Percentiles rank a stretch among this genome's conserved stretches.
phyloP scores from a whole-genome alignment of 2,797 vertebrate species.

The Peromyscus melanophrys region DNA sequence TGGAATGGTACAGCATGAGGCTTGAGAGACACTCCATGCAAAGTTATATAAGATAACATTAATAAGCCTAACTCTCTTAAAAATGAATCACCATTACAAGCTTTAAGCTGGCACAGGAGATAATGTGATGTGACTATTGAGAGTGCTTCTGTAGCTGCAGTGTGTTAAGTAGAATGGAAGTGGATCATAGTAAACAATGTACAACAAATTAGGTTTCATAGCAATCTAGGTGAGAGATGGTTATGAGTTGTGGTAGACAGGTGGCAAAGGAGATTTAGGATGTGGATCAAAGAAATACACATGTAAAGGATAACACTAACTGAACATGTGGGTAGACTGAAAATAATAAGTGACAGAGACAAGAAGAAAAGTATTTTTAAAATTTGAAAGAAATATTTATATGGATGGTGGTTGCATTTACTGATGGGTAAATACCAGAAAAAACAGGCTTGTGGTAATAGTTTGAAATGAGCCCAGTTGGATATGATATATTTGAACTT shows the following conservation, averaged over 20 bases:
- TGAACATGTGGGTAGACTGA: neutral
- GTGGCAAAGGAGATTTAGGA: neutral
- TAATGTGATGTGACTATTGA: neutral
- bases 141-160: neutral
- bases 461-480: neutral
- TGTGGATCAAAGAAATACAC: neutral
- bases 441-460: neutral
- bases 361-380: neutral
- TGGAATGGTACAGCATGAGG: accelerated
- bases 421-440: neutral
- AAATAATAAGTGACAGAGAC: neutral
- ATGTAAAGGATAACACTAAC: neutral
- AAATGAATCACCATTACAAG: neutral
- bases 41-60: neutral
- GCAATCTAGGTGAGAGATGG: neutral
- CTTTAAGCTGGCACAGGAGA: neutral
- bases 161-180: neutral
- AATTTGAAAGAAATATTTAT: neutral
- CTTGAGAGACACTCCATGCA: neutral
- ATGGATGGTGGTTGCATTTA: neutral
- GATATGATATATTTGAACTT: neutral
- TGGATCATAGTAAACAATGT: slow-evolving; percentile 1
- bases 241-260: neutral
- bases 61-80: neutral
- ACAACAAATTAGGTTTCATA: slow-evolving; percentile 22